These are phyloP conservation scores for Ectobius pallidus DNA, from an alignment of 2,888 invertebrate species.

Conservation along the genomic window DNA sequence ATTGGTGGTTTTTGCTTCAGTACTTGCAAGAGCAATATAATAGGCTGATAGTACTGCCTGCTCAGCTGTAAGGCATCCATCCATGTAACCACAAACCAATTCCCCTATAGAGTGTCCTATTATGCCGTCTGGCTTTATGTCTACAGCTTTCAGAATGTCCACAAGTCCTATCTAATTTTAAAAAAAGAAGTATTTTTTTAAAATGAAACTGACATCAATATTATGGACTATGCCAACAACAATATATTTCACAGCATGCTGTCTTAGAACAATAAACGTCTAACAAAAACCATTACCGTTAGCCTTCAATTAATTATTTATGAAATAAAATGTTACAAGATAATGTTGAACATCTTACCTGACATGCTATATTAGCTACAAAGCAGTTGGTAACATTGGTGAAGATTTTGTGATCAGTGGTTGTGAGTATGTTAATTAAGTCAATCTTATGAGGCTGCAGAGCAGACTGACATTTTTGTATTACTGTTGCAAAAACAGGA, in stretches of 20 bases:
- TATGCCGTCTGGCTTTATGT: conserved; percentile 73
- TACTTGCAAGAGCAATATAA: conserved; percentile 73
- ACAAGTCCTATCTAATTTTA: conserved; percentile 67
- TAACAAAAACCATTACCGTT: no score
- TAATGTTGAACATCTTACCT: no score
- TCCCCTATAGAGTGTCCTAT: conserved; percentile 74
- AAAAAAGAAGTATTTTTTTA: no score
- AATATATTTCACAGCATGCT: no score
- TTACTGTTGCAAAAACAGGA: conserved; percentile 73
- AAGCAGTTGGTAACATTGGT: conserved; percentile 70
- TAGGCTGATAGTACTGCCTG: conserved; percentile 63
- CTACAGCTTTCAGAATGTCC: conserved; percentile 66
- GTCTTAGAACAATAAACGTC: no score
- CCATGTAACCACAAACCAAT: conserved; percentile 68
- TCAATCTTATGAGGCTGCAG: conserved; percentile 69
- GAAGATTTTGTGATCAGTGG: conserved; percentile 62
- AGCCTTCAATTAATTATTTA: no score
- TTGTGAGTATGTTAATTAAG: conserved; percentile 66
- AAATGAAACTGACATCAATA: no score
- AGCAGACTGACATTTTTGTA: conserved; percentile 67
- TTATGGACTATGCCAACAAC: no score
- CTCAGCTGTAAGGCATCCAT: conserved; percentile 64
- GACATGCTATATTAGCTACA: conserved; percentile 73
- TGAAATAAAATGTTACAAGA: no score
- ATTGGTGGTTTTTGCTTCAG: conserved; percentile 71